Percentiles rank a stretch among this genome's conserved stretches.
These are phyloP conservation scores for Tyrannus savana DNA, from an alignment of 2,113 vertebrate species.

Conservation along the genomic window DNA sequence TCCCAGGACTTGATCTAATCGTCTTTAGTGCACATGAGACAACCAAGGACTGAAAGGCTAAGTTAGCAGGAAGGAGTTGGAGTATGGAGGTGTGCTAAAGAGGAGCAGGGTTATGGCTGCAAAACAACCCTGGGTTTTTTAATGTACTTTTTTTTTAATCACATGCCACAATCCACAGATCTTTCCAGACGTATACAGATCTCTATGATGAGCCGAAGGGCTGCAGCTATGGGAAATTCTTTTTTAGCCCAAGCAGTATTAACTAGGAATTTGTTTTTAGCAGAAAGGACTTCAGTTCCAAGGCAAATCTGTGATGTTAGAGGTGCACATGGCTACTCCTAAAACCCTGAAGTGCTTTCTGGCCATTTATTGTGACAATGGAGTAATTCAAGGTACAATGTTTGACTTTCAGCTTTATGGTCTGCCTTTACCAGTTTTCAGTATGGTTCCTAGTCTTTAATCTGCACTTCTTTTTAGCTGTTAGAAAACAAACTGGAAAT, in stretches of 20 bases:
- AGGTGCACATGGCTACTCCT: neutral
- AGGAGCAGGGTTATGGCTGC: neutral
- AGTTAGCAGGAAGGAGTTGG: neutral
- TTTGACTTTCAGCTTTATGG: neutral
- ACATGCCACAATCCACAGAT: neutral
- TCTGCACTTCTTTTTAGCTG: neutral
- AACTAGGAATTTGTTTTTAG: neutral
- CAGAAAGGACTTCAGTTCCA: neutral
- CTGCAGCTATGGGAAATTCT: neutral
- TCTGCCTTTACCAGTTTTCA: neutral
- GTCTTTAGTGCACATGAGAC: neutral
- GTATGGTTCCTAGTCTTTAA: neutral
- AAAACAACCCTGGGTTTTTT: neutral
- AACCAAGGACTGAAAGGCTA: neutral
- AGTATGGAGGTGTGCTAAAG: neutral
- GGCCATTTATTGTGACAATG: neutral
- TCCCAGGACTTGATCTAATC: neutral
- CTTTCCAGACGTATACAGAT: neutral
- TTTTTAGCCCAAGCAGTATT: neutral
- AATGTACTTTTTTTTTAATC: neutral
- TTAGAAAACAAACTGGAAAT: slow-evolving; percentile 39
- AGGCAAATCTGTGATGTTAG: neutral
- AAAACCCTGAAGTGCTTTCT: neutral
- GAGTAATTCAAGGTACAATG: neutral
- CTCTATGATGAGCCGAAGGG: neutral